These are phyloP conservation scores for Metopia argyrocephala DNA, from an alignment of 2,888 invertebrate genomes.

Conservation along the genomic window DNA sequence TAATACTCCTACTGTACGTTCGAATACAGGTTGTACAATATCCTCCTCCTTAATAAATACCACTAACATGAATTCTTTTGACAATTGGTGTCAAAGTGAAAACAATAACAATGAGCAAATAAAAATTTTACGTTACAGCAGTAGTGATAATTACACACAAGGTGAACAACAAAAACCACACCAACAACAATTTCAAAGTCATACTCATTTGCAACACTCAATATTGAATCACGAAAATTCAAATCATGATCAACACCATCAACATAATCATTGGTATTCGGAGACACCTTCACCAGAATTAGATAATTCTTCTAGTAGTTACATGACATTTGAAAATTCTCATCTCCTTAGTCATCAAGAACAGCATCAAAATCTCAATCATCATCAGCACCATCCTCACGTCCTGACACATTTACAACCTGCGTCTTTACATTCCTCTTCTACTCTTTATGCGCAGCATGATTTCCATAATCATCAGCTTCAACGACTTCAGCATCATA, in stretches of 20 bases:
- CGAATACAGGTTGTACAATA: not conserved
- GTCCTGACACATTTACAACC: constrained; percentile 45
- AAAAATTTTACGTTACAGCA: constrained; percentile 24
- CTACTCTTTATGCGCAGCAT: constrained; percentile 34
- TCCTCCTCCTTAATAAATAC: constrained; percentile 14
- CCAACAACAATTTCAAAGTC: constrained; percentile 34
- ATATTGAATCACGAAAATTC: constrained; percentile 14
- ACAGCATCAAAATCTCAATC: constrained; percentile 5
- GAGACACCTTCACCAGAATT: constrained; percentile 56
- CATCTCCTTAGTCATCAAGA: constrained; percentile 41
- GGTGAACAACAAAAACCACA: constrained; percentile 41
- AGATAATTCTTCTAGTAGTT: constrained; percentile 33
- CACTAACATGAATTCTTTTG: not conserved
- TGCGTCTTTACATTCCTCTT: constrained; percentile 45
- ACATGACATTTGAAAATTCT: constrained; percentile 39
- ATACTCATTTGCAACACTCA: constrained; percentile 4
- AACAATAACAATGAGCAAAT: constrained; percentile 8
- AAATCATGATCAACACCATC: constrained; percentile 21
- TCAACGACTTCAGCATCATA: constrained; percentile 7
- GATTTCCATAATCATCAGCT: constrained; percentile 25
- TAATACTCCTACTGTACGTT: constrained; percentile 33
- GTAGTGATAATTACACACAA: too few relatives aligned
- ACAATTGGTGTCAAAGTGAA: constrained; percentile 47
- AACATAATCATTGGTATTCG: constrained; percentile 51
- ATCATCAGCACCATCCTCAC: constrained; percentile 19